Evolutionary conservation across 2,888 invertebrate genomes (phyloP).

Genomic region (Conops quadrifasciatus): DNA sequence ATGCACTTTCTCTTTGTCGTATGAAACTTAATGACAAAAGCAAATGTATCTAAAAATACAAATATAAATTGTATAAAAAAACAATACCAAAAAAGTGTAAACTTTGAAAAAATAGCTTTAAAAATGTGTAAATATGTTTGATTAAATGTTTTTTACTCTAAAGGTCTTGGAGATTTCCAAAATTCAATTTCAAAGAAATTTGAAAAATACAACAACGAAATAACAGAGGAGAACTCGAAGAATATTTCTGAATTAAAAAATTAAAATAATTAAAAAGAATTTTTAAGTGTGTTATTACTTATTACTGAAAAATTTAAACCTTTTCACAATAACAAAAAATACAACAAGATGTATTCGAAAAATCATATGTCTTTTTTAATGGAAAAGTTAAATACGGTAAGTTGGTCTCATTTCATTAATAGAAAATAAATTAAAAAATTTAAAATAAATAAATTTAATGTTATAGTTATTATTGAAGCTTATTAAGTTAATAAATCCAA

Average conservation of each 20-base stretch:
- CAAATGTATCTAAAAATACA: too few relatives aligned
- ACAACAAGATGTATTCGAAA: constrained; percentile 71
- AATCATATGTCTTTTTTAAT: constrained; percentile 76
- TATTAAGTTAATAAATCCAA: not conserved
- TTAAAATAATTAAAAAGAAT: not conserved
- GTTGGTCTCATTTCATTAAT: constrained; percentile 54
- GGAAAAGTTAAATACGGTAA: constrained; percentile 79
- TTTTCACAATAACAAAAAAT: not conserved
- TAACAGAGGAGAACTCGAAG: not conserved
- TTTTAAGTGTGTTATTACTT: not conserved
- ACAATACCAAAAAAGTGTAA: not conserved
- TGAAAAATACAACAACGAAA: too few relatives aligned
- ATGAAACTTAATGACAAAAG: too few relatives aligned
- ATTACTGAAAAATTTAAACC: too few relatives aligned
- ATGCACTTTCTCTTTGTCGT: too few relatives aligned
- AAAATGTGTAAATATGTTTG: too few relatives aligned
- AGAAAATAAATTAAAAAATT: not conserved
- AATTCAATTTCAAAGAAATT: too few relatives aligned
- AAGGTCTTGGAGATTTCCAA: too few relatives aligned
- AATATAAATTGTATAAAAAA: too few relatives aligned
- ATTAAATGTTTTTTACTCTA: too few relatives aligned
- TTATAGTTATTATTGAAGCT: not conserved
- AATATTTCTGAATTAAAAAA: not conserved
- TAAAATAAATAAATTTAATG: not conserved
- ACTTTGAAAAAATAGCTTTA: too few relatives aligned